Conservation (phyloP, 1,140 invertebrate genomes). For the Leptinotarsa defecta region DNA sequence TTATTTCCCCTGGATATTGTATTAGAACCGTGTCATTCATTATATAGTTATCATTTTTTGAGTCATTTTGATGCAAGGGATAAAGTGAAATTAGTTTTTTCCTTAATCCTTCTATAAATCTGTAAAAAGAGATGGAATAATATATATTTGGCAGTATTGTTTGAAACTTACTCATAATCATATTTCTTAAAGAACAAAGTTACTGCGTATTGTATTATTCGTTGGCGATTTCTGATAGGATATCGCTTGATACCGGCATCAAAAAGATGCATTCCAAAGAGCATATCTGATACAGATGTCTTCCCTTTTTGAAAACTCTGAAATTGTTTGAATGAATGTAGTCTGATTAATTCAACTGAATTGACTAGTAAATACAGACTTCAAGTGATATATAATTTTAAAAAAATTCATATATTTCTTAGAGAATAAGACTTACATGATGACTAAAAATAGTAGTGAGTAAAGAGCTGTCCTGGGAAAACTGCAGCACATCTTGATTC, state of each 20-base stretch:
- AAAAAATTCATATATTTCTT: too few relatives aligned
- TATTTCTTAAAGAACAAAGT: conserved; percentile 85
- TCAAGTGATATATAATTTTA: too few relatives aligned
- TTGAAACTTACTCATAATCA: conserved; percentile 68
- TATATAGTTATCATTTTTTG: conserved; percentile 29
- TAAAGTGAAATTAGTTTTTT: conserved; percentile 72
- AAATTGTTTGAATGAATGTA: conserved; percentile 39
- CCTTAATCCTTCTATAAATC: conserved; percentile 77
- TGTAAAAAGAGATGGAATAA: conserved; percentile 57
- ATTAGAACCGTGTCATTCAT: conserved; percentile 70
- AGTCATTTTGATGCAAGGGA: conserved; percentile 67
- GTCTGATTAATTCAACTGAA: too few relatives aligned
- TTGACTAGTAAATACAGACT: too few relatives aligned
- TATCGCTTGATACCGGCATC: conserved; percentile 89
- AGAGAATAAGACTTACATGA: conserved; percentile 64
- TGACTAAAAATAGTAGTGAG: conserved; percentile 80
- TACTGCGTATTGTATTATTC: conserved; percentile 87
- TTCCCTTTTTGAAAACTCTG: conserved; percentile 78
- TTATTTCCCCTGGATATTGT: conserved; percentile 85
- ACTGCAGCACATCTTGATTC: conserved; percentile 79
- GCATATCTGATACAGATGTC: conserved; percentile 83
- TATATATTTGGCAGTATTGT: too few relatives aligned
- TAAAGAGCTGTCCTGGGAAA: conserved; percentile 77
- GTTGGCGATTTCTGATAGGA: conserved; percentile 77
- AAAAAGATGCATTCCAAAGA: conserved; percentile 88